These are phyloP conservation scores for Drosophila sordidapex DNA, from an alignment of 2,888 invertebrate genomes.

Conservation along the genomic window DNA sequence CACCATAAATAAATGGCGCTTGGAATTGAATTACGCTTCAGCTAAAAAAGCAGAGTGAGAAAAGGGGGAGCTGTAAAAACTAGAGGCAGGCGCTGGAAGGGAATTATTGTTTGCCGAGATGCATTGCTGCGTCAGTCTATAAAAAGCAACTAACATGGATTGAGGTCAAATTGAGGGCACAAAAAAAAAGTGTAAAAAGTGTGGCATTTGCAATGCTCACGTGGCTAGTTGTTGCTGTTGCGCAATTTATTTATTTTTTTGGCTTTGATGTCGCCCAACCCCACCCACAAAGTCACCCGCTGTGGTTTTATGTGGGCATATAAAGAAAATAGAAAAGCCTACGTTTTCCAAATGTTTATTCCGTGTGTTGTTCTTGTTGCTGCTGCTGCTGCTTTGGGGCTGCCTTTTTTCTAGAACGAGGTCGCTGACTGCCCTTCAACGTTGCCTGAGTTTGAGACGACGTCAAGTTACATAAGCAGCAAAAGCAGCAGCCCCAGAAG, in stretches of 20 bases:
- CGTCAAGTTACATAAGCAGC: slow-evolving; percentile 73
- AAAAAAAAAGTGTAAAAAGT: slow-evolving; percentile 11
- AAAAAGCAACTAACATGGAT: slow-evolving; percentile 49
- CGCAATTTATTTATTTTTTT: slow-evolving; percentile 66
- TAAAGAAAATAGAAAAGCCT: slow-evolving; percentile 47
- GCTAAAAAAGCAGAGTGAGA: slow-evolving; percentile 33
- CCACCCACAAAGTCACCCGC: slow-evolving; percentile 42
- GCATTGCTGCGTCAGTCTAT: slow-evolving; percentile 74
- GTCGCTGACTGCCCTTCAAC: slow-evolving; percentile 82
- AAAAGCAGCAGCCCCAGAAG: slow-evolving; percentile 33
- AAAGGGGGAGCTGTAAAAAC: not conserved
- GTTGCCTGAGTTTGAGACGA: slow-evolving; percentile 54
- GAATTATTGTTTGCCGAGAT: slow-evolving; percentile 61
- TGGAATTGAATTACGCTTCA: slow-evolving; percentile 76
- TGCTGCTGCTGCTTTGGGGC: slow-evolving; percentile 36
- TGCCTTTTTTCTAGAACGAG: slow-evolving; percentile 78
- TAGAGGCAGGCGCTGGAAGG: not conserved
- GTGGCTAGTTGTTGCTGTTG: slow-evolving; percentile 58
- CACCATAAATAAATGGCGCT: slow-evolving; percentile 76
- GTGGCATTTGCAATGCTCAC: slow-evolving; percentile 56
- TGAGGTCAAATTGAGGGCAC: slow-evolving; percentile 36
- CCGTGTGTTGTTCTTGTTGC: slow-evolving; percentile 47
- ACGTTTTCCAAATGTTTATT: slow-evolving; percentile 62
- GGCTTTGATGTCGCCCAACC: slow-evolving; percentile 69
- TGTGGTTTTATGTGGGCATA: slow-evolving; percentile 53